Conservation (phyloP, 2,113 vertebrate species). For the Bubo scandiacus region DNA sequence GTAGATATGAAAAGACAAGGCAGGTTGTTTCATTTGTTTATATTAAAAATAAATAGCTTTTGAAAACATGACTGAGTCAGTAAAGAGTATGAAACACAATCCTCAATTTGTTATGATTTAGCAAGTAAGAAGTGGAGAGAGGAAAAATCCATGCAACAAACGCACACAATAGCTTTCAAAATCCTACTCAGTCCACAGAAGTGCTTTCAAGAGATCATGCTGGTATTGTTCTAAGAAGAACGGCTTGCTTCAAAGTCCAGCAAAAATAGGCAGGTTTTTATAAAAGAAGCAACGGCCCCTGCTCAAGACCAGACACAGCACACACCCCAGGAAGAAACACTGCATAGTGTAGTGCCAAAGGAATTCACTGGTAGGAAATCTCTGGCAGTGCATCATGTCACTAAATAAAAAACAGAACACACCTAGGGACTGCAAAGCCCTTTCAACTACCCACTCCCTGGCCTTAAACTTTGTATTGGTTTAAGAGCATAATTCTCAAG, state of each 20-base stretch:
- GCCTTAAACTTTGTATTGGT: neutral
- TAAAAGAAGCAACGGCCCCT: neutral
- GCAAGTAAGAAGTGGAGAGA: neutral
- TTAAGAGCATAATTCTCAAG: neutral
- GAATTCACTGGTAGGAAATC: neutral
- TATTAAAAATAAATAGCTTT: slow-evolving; percentile 30
- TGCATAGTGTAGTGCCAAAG: accelerated
- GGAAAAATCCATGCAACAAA: neutral
- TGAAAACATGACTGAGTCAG: neutral
- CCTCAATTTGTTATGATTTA: slow-evolving; percentile 9
- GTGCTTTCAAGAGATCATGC: neutral
- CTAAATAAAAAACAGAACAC: neutral
- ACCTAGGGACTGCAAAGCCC: neutral
- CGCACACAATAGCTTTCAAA: neutral
- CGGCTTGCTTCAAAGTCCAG: neutral
- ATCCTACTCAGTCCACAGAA: neutral
- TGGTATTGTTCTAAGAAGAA: neutral
- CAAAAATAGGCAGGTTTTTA: neutral
- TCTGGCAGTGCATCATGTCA: neutral
- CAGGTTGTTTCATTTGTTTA: slow-evolving; percentile 19
- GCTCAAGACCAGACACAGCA: neutral
- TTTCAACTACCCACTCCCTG: neutral
- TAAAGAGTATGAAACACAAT: slow-evolving; percentile 19
- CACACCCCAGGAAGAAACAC: neutral
- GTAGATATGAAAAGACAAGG: neutral